Conservation (phyloP, 1,140 invertebrate species). For the Maconellicoccus hirsutus region DNA sequence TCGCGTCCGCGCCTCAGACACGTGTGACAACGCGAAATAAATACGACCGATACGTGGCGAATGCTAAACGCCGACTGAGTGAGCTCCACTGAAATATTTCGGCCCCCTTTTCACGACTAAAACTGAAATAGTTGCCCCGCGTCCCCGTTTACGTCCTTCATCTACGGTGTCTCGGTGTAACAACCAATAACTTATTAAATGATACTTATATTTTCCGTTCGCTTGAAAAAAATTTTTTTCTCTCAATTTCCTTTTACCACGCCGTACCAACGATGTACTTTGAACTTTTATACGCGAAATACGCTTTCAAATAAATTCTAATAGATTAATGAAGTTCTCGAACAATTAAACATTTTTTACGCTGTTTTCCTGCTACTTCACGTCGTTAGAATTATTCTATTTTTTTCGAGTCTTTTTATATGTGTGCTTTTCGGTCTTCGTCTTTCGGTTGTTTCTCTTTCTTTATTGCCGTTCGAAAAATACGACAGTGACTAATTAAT, state of each 20-base stretch:
- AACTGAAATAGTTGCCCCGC: not conserved
- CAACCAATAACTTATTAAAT: slow-evolving; percentile 6
- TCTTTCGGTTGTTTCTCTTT: no score
- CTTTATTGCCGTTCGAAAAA: not conserved
- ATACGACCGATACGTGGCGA: not conserved
- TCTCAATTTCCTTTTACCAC: no score
- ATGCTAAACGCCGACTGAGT: not conserved
- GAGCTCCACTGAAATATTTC: not conserved
- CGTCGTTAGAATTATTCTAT: not conserved
- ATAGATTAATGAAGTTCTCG: not conserved
- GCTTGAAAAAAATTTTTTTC: not conserved
- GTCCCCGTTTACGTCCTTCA: not conserved
- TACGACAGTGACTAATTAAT: slow-evolving; percentile 9
- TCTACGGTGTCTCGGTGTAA: not conserved
- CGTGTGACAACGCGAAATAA: not conserved
- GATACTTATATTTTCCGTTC: not conserved
- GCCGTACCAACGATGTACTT: not conserved
- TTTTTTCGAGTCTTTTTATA: no score
- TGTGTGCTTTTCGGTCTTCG: no score
- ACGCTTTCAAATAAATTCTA: not conserved
- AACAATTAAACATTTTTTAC: not conserved
- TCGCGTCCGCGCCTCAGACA: not conserved
- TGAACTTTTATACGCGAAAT: not conserved
- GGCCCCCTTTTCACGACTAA: not conserved
- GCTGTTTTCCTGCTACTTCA: not conserved